Percentiles rank a stretch among this genome's conserved stretches.
Conservation (phyloP, 1,140 invertebrate species). For the Vanessa atalanta region DNA sequence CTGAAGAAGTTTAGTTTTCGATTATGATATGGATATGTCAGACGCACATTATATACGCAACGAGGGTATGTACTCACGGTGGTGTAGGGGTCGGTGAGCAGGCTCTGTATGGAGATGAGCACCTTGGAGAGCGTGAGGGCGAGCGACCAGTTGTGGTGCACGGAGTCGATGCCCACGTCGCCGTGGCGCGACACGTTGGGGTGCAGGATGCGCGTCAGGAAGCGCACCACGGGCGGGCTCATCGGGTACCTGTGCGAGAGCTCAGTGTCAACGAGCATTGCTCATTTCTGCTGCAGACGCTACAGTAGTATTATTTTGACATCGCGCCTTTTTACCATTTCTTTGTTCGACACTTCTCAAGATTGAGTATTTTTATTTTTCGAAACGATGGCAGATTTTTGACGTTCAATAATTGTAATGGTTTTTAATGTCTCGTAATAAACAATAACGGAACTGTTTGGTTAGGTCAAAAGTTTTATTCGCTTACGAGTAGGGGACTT, state of each 20-base stretch:
- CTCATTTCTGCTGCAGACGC: too few species aligned
- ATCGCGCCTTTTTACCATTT: too few species aligned
- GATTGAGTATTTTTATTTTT: too few species aligned
- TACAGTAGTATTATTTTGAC: too few species aligned
- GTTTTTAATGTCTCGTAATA: too few species aligned
- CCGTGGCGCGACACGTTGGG: constrained; percentile 97
- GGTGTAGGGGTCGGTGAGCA: constrained; percentile 95
- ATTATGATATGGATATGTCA: too few species aligned
- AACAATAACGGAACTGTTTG: too few species aligned
- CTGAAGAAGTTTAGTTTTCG: too few species aligned
- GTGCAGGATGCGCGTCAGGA: constrained; percentile 95
- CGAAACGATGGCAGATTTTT: not conserved
- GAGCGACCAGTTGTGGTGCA: constrained; percentile 97
- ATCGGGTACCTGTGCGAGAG: constrained; percentile 90
- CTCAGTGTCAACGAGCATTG: too few species aligned
- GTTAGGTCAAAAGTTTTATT: not conserved
- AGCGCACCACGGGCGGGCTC: constrained; percentile 93
- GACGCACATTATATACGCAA: not conserved
- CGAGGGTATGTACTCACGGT: constrained; percentile 81
- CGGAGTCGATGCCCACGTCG: constrained; percentile 97
- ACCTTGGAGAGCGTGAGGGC: constrained; percentile 95
- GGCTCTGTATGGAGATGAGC: constrained; percentile 93
- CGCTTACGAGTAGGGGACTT: constrained; percentile 83
- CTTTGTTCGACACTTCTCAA: too few species aligned
- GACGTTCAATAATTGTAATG: not conserved